phyloP scores from a whole-genome alignment of 1,140 invertebrate genomes.

The Branchinecta lynchi region DNA sequence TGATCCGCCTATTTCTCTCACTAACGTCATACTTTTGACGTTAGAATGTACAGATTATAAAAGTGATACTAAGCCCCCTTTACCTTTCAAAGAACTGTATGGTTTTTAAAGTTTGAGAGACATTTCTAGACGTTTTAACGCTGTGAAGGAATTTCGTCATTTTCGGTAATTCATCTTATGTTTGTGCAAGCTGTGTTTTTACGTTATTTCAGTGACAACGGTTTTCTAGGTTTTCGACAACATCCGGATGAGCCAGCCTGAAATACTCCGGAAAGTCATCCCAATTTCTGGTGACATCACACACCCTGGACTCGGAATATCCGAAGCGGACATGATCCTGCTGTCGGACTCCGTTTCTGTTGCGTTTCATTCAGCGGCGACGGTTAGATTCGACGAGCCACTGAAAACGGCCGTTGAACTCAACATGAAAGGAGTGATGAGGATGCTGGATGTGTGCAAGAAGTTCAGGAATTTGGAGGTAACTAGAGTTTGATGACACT shows the following conservation, averaged over 20 bases:
- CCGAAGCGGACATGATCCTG: constrained; percentile 49
- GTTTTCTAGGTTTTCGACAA: constrained; percentile 56
- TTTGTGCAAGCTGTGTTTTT: no score
- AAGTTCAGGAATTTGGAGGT: constrained; percentile 68
- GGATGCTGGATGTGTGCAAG: constrained; percentile 66
- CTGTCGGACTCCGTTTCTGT: constrained; percentile 59
- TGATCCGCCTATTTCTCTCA: no score
- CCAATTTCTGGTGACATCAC: constrained; percentile 83
- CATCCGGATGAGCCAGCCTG: constrained; percentile 52
- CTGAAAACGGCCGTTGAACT: constrained; percentile 77
- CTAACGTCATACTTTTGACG: no score
- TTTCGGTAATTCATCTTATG: no score
- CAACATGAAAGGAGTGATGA: constrained; percentile 73
- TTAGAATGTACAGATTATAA: no score
- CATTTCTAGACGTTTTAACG: no score
- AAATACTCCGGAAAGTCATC: constrained; percentile 62
- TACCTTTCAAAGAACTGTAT: no score
- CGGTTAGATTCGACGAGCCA: constrained; percentile 92
- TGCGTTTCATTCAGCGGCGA: constrained; percentile 95
- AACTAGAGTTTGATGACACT: constrained; percentile 24
- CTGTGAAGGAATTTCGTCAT: no score
- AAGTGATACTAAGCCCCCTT: no score
- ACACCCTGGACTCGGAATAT: constrained; percentile 70
- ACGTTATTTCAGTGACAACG: no score
- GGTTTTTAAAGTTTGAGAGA: no score